A percentile compares a stretch with the other conserved stretches of the same genome.
Conservation (phyloP, 2,113 vertebrate species). For the Oryzias melastigma region DNA sequence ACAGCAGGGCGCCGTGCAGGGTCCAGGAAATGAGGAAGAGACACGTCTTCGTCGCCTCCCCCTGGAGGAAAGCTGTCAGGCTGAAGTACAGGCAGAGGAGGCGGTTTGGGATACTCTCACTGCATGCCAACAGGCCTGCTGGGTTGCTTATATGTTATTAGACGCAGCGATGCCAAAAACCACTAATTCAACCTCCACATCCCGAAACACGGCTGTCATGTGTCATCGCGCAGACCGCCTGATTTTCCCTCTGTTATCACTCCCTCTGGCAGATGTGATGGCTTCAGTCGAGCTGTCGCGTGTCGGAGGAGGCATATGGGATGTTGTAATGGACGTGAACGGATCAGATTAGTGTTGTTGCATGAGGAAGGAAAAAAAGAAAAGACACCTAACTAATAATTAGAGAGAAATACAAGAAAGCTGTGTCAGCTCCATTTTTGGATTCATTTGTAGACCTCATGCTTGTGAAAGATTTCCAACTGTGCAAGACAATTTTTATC, state of each 20-base stretch:
- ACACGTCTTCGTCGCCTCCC: conserved; percentile 10
- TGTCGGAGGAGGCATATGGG: conserved; percentile 7
- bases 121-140: conserved; percentile 22
- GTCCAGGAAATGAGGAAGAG: conserved; percentile 21
- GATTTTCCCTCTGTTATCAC: background rate
- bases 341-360: conserved; percentile 31
- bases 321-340: conserved; percentile 27
- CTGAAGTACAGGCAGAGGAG: conserved; percentile 11
- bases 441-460: background rate
- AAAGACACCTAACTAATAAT: background rate
- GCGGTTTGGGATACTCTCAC: conserved; percentile 16
- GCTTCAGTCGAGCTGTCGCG: conserved; percentile 7
- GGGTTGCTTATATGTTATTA: conserved; percentile 14
- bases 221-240: background rate
- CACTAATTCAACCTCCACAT: conserved; percentile 22
- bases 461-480: background rate
- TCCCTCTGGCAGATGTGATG: conserved; percentile 3
- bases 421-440: background rate
- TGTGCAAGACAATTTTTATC: background rate
- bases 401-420: conserved; percentile 8
- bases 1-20: conserved; percentile 5
- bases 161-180: background rate
- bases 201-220: background rate
- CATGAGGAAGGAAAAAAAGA: conserved; percentile 7
- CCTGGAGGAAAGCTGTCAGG: conserved; percentile 31